Percentiles rank a stretch among this genome's conserved stretches.
Evolutionary conservation across 2,113 vertebrate genomes (phyloP).

Genomic region (Hemibagrus wyckioides): DNA sequence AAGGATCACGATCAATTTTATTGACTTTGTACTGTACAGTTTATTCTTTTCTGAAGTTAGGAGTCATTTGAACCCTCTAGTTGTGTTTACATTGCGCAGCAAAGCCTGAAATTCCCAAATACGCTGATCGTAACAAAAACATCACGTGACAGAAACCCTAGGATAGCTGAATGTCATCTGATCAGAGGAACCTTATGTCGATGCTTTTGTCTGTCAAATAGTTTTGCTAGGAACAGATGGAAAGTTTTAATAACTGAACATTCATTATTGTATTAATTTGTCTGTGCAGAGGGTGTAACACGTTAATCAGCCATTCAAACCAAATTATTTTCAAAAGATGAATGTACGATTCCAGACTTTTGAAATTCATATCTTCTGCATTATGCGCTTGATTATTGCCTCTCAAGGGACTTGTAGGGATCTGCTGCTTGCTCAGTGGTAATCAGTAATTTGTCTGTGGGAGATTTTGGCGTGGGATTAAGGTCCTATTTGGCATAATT

Average conservation of each 20-base stretch:
- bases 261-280: slow-evolving; percentile 4
- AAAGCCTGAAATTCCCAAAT: neutral
- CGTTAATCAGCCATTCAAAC: slow-evolving; percentile 12
- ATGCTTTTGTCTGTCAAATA: neutral
- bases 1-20: neutral
- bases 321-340: neutral
- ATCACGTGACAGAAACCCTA: neutral
- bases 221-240: neutral
- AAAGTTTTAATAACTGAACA: neutral
- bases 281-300: neutral
- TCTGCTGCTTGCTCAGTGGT: slow-evolving; percentile 46
- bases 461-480: slow-evolving; percentile 47
- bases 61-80: neutral
- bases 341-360: neutral
- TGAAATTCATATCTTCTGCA: slow-evolving; percentile 14
- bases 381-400: slow-evolving; percentile 12
- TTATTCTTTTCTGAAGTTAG: neutral
- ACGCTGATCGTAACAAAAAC: neutral
- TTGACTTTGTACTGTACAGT: neutral
- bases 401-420: slow-evolving; percentile 47
- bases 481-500: slow-evolving; percentile 31
- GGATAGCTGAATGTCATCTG: neutral
- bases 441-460: slow-evolving; percentile 50
- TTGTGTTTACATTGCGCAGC: neutral
- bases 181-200: neutral